Base-by-base conservation (phyloP, 2,797 vertebrate genomes). In the Lagorchestes hirsutus region DNA sequence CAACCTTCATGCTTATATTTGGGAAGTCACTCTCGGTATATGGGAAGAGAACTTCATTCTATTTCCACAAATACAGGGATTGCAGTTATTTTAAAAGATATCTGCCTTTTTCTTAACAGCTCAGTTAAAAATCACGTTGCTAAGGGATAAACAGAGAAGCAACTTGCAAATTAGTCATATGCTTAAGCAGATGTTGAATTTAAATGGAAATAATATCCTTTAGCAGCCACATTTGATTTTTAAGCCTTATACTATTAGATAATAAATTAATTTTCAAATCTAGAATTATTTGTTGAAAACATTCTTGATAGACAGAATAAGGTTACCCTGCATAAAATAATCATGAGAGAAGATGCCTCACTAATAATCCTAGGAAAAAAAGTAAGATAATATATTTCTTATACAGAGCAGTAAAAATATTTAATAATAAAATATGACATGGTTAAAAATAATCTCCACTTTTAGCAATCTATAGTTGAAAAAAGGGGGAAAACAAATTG, bases 121-220 rank as follows among this genome's bases (percentile, higher is more conserved):
- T 91, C 90, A 34, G 52, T 54, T 52, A 55, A 91, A 54, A 91
- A 91, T 24, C 12, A 54, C 2, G 54, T 91, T 55, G 54, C 54
- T 91, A 52, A 54, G 27, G 31, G 31, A 91, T 91, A 52, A 91
- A 29, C 16, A 0, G 12, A 54, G 12, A 91, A 29, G 54, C 27
- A 52, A 91, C 28, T 91, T 91, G 46, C 90, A 91, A 91, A 91
- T 91, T 54, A 54, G 90, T 31, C 90, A 91, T 91, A 91, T 91
- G 52, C 12, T 29, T 40, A 91, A 55, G 31, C 50, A 54, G 52
- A 91, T 91, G 90, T 54, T 91, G 54, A 91, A 54, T 91, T 91
- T 54, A 54, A 90, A 91, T 91, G 28, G 28, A 54, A 91, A 91
- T 90, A 52, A 54, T 29, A 90, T 90, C 52, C 90, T 91, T 52